phyloP scores from a whole-genome alignment of 2,113 vertebrate genomes.

The Oxygymnocypris stewartii region DNA sequence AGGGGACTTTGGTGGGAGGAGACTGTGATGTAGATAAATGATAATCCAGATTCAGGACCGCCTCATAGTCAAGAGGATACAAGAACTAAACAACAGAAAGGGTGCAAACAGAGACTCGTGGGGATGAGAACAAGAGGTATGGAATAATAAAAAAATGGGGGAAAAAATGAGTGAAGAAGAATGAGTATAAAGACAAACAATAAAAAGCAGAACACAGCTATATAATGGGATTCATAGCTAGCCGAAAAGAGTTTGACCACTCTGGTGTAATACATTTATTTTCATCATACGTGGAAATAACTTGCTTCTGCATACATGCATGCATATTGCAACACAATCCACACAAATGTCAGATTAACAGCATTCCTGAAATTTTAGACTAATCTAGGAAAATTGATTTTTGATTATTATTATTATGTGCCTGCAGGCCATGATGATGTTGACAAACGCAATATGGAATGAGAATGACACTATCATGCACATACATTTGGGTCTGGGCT shows the following conservation, averaged over 20 bases:
- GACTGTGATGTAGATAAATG: slow-evolving; percentile 32
- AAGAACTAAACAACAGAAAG: slow-evolving; percentile 9
- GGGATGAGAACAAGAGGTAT: background rate
- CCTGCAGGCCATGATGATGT: background rate
- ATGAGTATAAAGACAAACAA: background rate
- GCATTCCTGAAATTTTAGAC: no score
- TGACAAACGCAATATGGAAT: no score
- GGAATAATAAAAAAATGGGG: background rate
- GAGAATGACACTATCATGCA: no score
- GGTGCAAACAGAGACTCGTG: background rate
- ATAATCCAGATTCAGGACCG: slow-evolving; percentile 60
- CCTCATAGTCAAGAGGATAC: slow-evolving; percentile 56
- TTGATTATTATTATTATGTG: no score
- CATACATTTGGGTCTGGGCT: no score
- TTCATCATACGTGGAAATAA: background rate
- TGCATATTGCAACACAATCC: background rate
- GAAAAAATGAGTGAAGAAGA: background rate
- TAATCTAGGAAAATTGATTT: no score
- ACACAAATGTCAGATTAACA: background rate
- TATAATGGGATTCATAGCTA: background rate
- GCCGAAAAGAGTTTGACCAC: background rate
- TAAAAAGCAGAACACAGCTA: background rate
- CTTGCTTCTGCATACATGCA: background rate
- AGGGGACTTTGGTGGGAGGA: background rate
- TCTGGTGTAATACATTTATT: background rate